Evolutionary conservation across 2,888 invertebrate species (phyloP), one percentile per base, ranked within the genome.

Genomic region (Pachliopta kotzebuea): DNA sequence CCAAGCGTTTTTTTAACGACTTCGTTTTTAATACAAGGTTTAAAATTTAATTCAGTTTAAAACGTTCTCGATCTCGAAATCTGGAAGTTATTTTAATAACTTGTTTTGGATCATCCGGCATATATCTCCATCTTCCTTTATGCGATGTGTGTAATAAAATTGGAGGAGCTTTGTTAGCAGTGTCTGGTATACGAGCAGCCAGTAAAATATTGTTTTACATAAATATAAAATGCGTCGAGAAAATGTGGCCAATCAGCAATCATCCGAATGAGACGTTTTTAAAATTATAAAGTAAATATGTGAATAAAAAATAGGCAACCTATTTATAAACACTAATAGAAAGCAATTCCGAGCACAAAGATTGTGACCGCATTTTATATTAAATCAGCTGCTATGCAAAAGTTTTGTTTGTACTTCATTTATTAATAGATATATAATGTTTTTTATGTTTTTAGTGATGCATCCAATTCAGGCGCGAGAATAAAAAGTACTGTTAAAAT

Each of bases 401-500:
- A 45, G 17, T 20, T 56, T 62, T 31, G 24, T 31, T 9, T 50
- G 42, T 54, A 42, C 55, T 21, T 24, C 37, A 18, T 50, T 31
- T 52, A 57, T 26, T 23, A 54, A 63, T 54, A 45, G 53, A 62
- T 50, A 50, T n/a, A 21, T 42, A 57, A 50, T 8, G 49, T 29
- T 55, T 58, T 58, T 20, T 11, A 52, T 21, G 50, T 52, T 52
- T 63, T 17, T 58, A 37, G 45, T 24, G 29, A 59, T 59, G 54
- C 54, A 58, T 49, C 26, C 7, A 49, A 54, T 42, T 45, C n/a
- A 58, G 21, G 29, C 45, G 45, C n/a, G 45, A n/a, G n/a, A 45
- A 55, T 62, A 62, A 21, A 56, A 45, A 62, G 63, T 2, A n/a
- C n/a, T 18, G n/a, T 18, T 58, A 45, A 63, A 63, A 57, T 57